A percentile compares a stretch with the other conserved stretches of the same genome.
These are phyloP conservation scores for Crotalus tigris DNA, from an alignment of 2,113 vertebrate genomes.

Conservation along the genomic window DNA sequence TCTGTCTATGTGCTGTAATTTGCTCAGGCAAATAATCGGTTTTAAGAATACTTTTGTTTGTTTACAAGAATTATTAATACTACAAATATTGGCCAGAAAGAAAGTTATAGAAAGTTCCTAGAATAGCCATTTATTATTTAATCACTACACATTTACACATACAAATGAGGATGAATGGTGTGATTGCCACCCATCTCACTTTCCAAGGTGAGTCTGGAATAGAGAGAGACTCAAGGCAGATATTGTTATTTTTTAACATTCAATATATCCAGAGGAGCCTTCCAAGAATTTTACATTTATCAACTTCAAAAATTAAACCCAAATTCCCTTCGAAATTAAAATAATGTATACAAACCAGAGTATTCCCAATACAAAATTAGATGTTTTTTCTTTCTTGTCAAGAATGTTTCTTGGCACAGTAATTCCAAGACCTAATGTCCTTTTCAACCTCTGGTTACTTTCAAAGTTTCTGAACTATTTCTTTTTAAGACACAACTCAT, in stretches of 20 bases:
- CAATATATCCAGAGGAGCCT: neutral
- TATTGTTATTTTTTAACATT: neutral
- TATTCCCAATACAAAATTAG: neutral
- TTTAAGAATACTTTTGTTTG: neutral
- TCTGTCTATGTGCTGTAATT: neutral
- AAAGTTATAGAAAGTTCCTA: neutral
- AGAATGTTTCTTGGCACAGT: neutral
- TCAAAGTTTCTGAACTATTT: neutral
- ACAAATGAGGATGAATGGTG: neutral
- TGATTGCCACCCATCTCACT: neutral
- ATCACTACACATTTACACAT: too few relatives aligned
- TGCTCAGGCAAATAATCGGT: neutral
- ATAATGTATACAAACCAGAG: neutral
- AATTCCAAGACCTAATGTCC: neutral
- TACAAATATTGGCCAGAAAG: neutral
- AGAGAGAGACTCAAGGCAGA: neutral
- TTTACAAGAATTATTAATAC: neutral
- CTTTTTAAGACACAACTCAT: neutral
- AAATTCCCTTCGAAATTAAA: neutral
- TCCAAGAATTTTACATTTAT: neutral
- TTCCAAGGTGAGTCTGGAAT: neutral
- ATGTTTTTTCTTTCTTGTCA: neutral
- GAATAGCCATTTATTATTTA: neutral
- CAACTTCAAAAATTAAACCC: neutral
- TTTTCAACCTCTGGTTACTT: neutral